phyloP scores from a whole-genome alignment of 1,140 invertebrate species.

The Pomacea maculata region DNA sequence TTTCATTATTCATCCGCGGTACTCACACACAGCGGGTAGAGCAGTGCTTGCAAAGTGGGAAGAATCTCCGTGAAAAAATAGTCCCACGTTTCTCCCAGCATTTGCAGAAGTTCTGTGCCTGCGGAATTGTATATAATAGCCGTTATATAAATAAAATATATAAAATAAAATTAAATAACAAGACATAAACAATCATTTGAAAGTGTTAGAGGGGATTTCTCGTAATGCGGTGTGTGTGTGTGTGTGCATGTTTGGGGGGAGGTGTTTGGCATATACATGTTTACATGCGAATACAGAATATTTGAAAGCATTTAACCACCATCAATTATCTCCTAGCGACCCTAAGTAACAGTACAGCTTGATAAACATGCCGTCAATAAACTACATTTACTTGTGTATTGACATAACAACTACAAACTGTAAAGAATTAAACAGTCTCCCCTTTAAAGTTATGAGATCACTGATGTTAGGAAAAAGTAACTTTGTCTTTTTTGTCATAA shows the following conservation, averaged over 20 bases:
- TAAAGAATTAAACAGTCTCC: too few relatives aligned
- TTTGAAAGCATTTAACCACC: too few relatives aligned
- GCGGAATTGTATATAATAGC: neutral
- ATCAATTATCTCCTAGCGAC: too few relatives aligned
- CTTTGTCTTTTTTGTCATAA: too few relatives aligned
- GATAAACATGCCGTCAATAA: too few relatives aligned
- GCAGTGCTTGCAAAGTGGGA: slow-evolving; percentile 49
- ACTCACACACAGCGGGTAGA: slow-evolving; percentile 43
- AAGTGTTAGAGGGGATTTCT: neutral
- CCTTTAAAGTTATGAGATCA: too few relatives aligned
- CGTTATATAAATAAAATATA: neutral
- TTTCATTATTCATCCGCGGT: neutral
- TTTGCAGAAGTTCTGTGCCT: slow-evolving; percentile 47
- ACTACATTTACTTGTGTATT: too few relatives aligned
- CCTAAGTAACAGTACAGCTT: too few relatives aligned
- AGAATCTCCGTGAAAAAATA: slow-evolving; percentile 56
- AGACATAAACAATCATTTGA: neutral
- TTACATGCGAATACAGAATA: too few relatives aligned
- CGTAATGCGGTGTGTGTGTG: neutral
- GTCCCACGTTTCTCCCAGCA: slow-evolving; percentile 56
- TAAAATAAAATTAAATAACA: neutral
- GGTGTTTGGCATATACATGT: too few relatives aligned
- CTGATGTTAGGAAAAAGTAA: too few relatives aligned
- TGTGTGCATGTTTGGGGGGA: neutral
- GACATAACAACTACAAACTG: too few relatives aligned